Base-by-base conservation (phyloP, 1,140 invertebrate species). In the Cataglyphis hispanica region DNA sequence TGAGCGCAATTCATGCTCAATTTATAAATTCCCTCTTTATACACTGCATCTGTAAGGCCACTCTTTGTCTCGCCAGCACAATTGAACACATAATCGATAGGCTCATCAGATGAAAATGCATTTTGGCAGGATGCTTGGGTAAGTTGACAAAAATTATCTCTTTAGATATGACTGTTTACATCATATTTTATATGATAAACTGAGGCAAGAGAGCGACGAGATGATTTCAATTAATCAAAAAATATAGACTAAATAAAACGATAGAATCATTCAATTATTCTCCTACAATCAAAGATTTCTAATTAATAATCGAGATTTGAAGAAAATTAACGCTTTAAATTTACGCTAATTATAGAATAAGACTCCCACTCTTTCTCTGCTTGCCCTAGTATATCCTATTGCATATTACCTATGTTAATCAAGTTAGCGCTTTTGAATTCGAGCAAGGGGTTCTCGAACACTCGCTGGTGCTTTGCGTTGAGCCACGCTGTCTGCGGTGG, bases 371-470 rank as follows among this genome's bases (percentile, higher is more conserved):
- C 27, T 40, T 37, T 40, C 6, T 16, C 7, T 19, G 10, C n/a
- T 22, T 66, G 19, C 25, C 10, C 4, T 8, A 37, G 31, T 31
- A 0, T 10, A 11, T 46, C 6, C 19, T 25, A 8, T 2, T 67
- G 10, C 6, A 22, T n/a, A 53, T 80, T 97, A 98, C 98, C 97
- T 96, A 96, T 93, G 95, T 98, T 98, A 86, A 98, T 98, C 40
- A 99, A 96, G 95, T 99, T 99, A 53, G 98, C 97, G 95, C 98
- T 99, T 94, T 96, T 97, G 93, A 98, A 99, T 93, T 98, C 97
- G n/a, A 99, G 96, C 91, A 97, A 95, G 70, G 97, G 96, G 94
- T 96, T 95, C 43, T 96, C 94, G 94, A 98, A 98, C 53, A 96
- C 94, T 91, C 96, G 95, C 69, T 96, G 95, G 92, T 98, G 98